Base-by-base conservation (phyloP, 2,797 vertebrate genomes). In the Channallabes apus region DNA sequence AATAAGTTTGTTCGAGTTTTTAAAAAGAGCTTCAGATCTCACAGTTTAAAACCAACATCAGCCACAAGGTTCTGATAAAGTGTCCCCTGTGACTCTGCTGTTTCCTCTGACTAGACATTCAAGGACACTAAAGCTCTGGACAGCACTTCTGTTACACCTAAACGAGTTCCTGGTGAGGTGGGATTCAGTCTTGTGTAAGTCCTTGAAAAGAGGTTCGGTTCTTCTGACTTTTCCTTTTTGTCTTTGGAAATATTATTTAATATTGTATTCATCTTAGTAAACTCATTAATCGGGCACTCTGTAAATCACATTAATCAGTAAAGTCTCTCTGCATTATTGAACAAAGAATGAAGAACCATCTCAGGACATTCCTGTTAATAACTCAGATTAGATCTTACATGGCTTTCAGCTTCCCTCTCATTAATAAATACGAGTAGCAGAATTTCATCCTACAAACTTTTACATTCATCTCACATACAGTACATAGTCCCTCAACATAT, bases 121-220 rank as follows among this genome's bases (percentile, higher is more conserved):
- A 69, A 35, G 79, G 73, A 82, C 72, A 54, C 46, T 79, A 77
- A 82, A 82, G 38, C 32, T 78, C 27, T 65, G 76, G 56, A 86
- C 78, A 38, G 58, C 59, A 67, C 18, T 80, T 69, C 61, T 20
- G 54, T 83, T 73, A 68, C 68, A n/a, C 82, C 68, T 69, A 87
- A 51, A 67, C 64, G 65, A 35, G 73, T 61, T 64, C 81, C 58
- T 73, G 59, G 41, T 64, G 67, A 59, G 69, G 68, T 67, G n/a
- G 82, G 59, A 12, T 73, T 61, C 17, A 11, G 56, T 41, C 51
- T 72, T 38, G 32, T 51, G 56, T 68, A 58, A 69, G 46, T 22
- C 82, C 35, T 62, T 46, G 58, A 46, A 61, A 62, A 17, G 17
- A 32, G 17, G 6, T 8, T 41, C 56, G 17, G 29, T 38, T 35